Base-by-base conservation (phyloP, 2,888 invertebrate genomes). In the Dorcus parallelipipedus region DNA sequence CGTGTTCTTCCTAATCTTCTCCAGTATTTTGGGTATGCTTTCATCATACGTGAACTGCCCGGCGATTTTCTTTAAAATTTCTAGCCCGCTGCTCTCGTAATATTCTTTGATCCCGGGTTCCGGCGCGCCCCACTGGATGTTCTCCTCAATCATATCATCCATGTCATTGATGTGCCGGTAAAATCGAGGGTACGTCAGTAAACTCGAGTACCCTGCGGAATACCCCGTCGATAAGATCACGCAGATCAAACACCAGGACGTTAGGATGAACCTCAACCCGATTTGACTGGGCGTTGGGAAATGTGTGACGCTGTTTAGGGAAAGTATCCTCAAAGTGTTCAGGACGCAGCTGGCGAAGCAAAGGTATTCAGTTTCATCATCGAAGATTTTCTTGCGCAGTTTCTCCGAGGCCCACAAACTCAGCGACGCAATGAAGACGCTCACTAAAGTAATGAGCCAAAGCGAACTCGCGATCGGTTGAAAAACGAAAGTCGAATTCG, bases 401-500 rank as follows among this genome's bases (percentile, higher is more conserved):
- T 54, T 54, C 6, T 45, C 45, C 6, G 45, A 14, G n/a, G 38
- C 10, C 9, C 20, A 14, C 9, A 45, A 10, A 9, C 33, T 9
- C 17, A 8, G 38, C 26, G 45, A 43, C 6, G 47, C 38, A 6
- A 47, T n/a, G 17, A 38, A 7, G 17, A 54, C 14, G 26, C 9
- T 33, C 9, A 38, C 26, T 6, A 47, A 33, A 38, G 39, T 38
- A 1, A 33, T 6, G 5, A 20, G 1, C 47, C 45, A 54, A 26
- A 47, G 47, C 33, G 26, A 38, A 10, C n/a, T 10, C 9, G 38
- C 39, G 23, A 73, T 64, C 5, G 69, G 60, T 55, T 71, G 69
- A 54, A 71, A 70, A 0, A 72, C 57, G 48, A 71, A 68, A 3
- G 67, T 65, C 17, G 49, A 49, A 10, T 63, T 54, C 4, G 71